Percentiles rank a stretch among this genome's conserved stretches.
phyloP scores from a whole-genome alignment of 2,797 vertebrate genomes.

The Hoplostethus mediterraneus region DNA sequence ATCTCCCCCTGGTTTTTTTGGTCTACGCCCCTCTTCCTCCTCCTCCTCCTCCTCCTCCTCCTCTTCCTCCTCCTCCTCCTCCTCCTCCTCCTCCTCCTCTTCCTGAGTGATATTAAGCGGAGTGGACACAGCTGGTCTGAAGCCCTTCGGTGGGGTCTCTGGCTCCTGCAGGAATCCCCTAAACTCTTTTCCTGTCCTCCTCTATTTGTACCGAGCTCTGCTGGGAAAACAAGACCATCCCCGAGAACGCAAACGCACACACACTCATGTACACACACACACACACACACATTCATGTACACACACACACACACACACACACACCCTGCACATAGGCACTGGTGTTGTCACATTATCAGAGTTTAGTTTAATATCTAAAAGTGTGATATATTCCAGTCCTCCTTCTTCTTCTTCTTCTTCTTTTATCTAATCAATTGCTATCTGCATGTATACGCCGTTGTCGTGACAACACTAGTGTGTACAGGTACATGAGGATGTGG shows the following conservation, averaged over 20 bases:
- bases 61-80: constrained; percentile 1
- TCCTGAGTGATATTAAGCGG: constrained; percentile 31
- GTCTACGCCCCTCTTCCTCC: too few species aligned
- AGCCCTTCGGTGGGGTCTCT: constrained; percentile 42
- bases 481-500: too few species aligned
- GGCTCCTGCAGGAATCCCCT: constrained; percentile 38
- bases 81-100: constrained; percentile 1
- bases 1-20: constrained; percentile 2
- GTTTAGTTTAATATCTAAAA: too few species aligned
- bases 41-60: background rate
- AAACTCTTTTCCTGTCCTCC: constrained; percentile 36
- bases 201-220: constrained; percentile 51
- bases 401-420: too few species aligned
- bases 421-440: too few species aligned
- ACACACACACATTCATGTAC: background rate
- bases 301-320: too few species aligned
- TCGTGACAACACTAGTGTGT: too few species aligned
- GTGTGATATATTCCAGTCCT: too few species aligned
- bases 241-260: constrained; percentile 3
- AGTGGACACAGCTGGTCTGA: constrained; percentile 63
- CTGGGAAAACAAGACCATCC: constrained; percentile 39
- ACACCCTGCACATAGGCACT: too few species aligned
- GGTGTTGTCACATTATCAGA: too few species aligned
- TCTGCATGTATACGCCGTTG: too few species aligned
- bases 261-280: background rate